phyloP scores from a whole-genome alignment of 2,797 vertebrate species.

The Neosalanx taihuensis region DNA sequence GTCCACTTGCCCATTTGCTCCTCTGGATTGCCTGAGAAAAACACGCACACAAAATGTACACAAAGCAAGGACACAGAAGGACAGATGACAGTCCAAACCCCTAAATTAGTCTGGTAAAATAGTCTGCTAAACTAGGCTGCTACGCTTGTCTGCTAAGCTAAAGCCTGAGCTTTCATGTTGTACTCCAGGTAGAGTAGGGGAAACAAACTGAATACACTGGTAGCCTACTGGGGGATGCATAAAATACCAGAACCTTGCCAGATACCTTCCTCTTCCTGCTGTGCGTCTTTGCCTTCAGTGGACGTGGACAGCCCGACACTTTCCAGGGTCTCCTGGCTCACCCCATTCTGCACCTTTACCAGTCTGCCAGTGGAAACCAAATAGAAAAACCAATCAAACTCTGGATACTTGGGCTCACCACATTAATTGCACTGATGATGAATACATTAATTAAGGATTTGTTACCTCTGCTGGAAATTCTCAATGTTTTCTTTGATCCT shows the following conservation, averaged over 20 bases:
- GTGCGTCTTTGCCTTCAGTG: slow-evolving; percentile 39
- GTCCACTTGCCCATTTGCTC: slow-evolving; percentile 60
- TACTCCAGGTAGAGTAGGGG: neutral
- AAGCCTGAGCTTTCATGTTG: neutral
- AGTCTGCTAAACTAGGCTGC: neutral
- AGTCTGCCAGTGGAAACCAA: slow-evolving; percentile 50
- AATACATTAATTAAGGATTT: neutral
- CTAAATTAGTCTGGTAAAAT: no score
- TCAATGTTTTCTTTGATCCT: slow-evolving; percentile 75
- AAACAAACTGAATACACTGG: no score
- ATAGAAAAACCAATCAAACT: neutral
- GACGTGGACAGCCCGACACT: slow-evolving; percentile 49
- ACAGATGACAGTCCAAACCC: no score
- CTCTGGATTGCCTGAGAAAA: slow-evolving; percentile 35
- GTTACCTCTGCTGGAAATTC: slow-evolving; percentile 70
- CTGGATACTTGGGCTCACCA: neutral
- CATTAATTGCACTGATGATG: neutral
- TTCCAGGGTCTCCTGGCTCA: slow-evolving; percentile 58
- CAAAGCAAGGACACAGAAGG: neutral
- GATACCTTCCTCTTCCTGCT: slow-evolving; percentile 47
- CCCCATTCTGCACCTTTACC: slow-evolving; percentile 55
- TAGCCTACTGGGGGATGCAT: no score
- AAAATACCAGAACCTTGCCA: neutral
- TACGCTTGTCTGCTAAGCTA: neutral
- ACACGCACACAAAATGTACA: slow-evolving; percentile 14